Conservation (phyloP, 2,797 vertebrate genomes). For the Lutjanus argentimaculatus region DNA sequence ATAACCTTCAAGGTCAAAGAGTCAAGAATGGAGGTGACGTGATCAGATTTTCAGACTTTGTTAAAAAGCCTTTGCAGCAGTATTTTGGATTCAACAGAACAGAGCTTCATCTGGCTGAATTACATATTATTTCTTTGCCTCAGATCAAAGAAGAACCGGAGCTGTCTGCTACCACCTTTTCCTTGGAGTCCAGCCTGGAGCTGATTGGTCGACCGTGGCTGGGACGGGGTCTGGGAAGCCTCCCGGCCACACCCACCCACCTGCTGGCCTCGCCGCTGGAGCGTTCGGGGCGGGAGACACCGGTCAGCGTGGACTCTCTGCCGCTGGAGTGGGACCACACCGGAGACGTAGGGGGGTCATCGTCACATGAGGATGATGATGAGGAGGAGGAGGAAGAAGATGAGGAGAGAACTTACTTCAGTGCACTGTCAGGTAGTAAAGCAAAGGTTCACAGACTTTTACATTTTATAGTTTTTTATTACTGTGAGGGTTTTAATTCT, state of each 20-base stretch:
- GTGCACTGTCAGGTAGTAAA: conserved; percentile 90
- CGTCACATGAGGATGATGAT: conserved; percentile 91
- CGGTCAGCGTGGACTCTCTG: conserved; percentile 95
- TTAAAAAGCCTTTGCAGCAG: background rate
- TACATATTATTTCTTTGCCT: background rate
- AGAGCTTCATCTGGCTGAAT: background rate
- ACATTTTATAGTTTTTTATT: background rate
- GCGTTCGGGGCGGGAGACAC: conserved; percentile 93
- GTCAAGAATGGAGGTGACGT: background rate
- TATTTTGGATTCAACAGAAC: background rate
- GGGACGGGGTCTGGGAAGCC: conserved; percentile 66
- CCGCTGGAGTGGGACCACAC: conserved; percentile 98
- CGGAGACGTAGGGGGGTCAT: conserved; percentile 95
- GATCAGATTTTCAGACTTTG: background rate
- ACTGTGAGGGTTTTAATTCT: background rate
- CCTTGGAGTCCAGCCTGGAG: conserved; percentile 88
- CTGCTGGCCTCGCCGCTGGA: conserved; percentile 87
- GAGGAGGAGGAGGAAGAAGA: conserved; percentile 71
- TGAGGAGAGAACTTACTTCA: conserved; percentile 88
- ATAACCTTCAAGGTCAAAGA: background rate
- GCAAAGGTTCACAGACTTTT: background rate
- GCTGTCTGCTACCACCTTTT: conserved; percentile 81
- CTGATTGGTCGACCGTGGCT: conserved; percentile 75
- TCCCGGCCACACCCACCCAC: conserved; percentile 87
- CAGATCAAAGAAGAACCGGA: conserved; percentile 87